Base-by-base conservation (phyloP, 2,888 invertebrate genomes). In the Morpho deidamia region DNA sequence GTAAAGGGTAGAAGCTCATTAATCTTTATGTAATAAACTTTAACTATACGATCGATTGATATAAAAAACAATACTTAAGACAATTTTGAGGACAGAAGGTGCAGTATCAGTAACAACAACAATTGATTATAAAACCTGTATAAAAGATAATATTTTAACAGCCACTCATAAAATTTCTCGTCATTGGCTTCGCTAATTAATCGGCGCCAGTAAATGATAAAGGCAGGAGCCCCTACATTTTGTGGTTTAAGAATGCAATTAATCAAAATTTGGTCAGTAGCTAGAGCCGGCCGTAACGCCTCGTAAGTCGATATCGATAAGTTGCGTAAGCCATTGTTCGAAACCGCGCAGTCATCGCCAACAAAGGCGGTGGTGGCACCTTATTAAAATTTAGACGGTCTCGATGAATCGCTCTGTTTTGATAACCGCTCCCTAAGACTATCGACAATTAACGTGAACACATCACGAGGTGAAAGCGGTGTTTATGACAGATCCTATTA, bases 221-320 rank as follows among this genome's bases (percentile, higher is more conserved):
- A 67, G 64, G 70, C 62, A 59, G 64, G 69, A 70, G 72, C 72
- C 58, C 55, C 60, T 58, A 68, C 75, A 72, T 71, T 77, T 72
- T 70, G 63, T 71, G 68, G 69, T 69, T 70, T 72, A 77, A 80
- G 83, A 84, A 87, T 83, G 86, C 81, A 81, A 89, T 88, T 87
- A 87, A 88, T 89, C 88, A 87, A 87, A 88, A 83, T 71, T 75
- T 83, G 86, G 87, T 83, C 87, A 86, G 88, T 87, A 88, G 89
- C 88, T 74, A 76, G 77, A 78, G 78, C 78, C 73, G 79, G 70
- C 76, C 78, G 85, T 81, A 86, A 86, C 88, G 88, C 87, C 83
- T 87, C 87, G 86, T 87, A 85, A 87, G 81, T 78, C 80, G 86
- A 86, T 88, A 87, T 87, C 88, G 86, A 88, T 88, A 88, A 87